Evolutionary conservation across 2,888 invertebrate species (phyloP), one percentile per base, ranked within the genome.

Genomic region (Trachelus troglodyta): DNA sequence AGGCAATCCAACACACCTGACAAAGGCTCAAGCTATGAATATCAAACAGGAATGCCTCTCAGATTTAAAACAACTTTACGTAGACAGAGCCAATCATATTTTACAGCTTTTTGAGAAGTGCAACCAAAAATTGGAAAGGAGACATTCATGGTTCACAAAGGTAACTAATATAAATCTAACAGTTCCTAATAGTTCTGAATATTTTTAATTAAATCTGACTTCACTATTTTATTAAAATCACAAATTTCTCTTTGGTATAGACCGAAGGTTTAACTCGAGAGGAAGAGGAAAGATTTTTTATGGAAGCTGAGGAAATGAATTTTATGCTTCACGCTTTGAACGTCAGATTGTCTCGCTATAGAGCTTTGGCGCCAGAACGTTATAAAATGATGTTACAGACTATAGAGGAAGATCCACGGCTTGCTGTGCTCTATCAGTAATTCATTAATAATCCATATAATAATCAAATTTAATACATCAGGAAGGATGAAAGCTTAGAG

Each of bases 31-130:
- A 73, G 93, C 94, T 0, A 69, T 92, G 0, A 91, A 93, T 75
- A 92, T 94, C 56, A 93, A 93, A 23, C 90, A 93, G 0, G 87
- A 93, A 6, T 96, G 96, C 81, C 91, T 96, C 71, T 92, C 92
- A 76, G 96, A 96, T 87, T 95, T 95, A 83, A 95, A 95, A 85
- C 91, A 93, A 0, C 92, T 93, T 56, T 93, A 95, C 80, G 91
- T 95, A 6, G 92, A 93, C 0, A 92, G 96, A 69, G 95, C 96
- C 30, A 94, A 94, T 81, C 90, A 93, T 68, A 93, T 96, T 34
- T 95, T 96, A 83, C 92, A 92, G 34, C 92, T 94, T 82, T 95
- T 95, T 87, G 95, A 96, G 83, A 92, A 93, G 93, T 90, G 92
- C 76, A 93, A 93, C 76, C 79, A 90, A 0, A 92, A 93, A 81